These are phyloP conservation scores for Orchestia grillus DNA, from an alignment of 1,140 invertebrate genomes.

Conservation along the genomic window DNA sequence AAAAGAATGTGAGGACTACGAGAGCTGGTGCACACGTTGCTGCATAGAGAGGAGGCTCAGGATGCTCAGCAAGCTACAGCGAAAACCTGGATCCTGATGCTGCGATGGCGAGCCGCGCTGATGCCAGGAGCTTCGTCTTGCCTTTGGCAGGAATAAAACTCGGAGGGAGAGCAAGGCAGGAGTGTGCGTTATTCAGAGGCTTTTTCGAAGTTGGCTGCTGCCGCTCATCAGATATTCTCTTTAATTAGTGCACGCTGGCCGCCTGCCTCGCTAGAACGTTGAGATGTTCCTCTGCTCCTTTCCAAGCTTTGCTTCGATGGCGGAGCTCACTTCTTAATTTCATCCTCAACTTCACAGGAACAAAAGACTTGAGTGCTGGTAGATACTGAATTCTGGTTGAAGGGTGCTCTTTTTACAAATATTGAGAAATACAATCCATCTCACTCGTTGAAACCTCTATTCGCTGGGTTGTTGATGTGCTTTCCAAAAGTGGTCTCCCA, in stretches of 20 bases:
- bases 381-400: not conserved
- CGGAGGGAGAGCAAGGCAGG: not conserved
- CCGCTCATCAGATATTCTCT: constrained; percentile 52
- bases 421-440: not conserved
- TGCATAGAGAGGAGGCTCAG: too few species aligned
- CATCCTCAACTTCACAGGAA: not conserved
- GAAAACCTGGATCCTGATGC: not conserved
- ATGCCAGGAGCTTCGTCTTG: not conserved
- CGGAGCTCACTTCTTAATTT: not conserved
- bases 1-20: too few species aligned
- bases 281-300: not conserved
- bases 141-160: constrained; percentile 14
- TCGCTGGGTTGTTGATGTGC: not conserved
- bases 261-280: not conserved
- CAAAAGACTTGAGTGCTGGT: not conserved
- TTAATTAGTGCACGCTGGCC: constrained; percentile 36
- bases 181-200: constrained; percentile 30
- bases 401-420: not conserved
- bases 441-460: not conserved
- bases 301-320: not conserved
- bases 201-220: constrained; percentile 16
- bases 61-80: too few species aligned
- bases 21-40: too few species aligned
- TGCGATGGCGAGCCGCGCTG: not conserved
- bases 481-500: not conserved